Conservation (phyloP, 2,113 vertebrate genomes). For the Catharus fuscescens region DNA sequence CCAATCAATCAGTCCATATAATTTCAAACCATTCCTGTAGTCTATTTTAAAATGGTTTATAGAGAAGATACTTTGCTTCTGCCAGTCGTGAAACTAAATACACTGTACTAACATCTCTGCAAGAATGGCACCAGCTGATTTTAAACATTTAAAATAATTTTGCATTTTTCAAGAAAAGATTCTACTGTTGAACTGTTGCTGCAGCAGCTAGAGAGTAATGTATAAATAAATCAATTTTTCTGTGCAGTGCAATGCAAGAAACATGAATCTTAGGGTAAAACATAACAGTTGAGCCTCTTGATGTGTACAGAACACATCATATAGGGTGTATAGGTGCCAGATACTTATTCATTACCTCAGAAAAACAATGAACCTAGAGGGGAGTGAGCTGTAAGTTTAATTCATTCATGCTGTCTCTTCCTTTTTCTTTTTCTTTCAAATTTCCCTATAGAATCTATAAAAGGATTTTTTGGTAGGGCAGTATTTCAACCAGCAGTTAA, state of each 20-base stretch:
- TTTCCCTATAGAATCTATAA: not conserved
- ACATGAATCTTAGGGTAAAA: not conserved
- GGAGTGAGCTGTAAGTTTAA: not conserved
- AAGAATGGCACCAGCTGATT: not conserved
- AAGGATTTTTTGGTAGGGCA: not conserved
- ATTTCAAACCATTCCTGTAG: not conserved
- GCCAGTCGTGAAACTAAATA: not conserved
- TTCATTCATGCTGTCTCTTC: not conserved
- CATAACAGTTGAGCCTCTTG: not conserved
- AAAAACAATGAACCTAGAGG: not conserved
- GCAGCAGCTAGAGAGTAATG: not conserved
- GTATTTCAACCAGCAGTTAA: not conserved
- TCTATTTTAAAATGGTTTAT: not conserved
- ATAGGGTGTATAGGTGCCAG: not conserved
- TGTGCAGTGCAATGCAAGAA: not conserved
- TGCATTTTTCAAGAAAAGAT: not conserved
- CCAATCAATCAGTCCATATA: not conserved
- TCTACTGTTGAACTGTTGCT: not conserved
- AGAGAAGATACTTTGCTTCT: not conserved
- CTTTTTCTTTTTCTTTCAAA: not conserved
- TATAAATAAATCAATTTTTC: not conserved
- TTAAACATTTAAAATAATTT: not conserved
- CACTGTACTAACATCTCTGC: not conserved
- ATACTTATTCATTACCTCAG: not conserved
- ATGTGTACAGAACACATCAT: not conserved